Conservation (phyloP, 2,888 invertebrate genomes). For the Cerceris ruficornis region DNA sequence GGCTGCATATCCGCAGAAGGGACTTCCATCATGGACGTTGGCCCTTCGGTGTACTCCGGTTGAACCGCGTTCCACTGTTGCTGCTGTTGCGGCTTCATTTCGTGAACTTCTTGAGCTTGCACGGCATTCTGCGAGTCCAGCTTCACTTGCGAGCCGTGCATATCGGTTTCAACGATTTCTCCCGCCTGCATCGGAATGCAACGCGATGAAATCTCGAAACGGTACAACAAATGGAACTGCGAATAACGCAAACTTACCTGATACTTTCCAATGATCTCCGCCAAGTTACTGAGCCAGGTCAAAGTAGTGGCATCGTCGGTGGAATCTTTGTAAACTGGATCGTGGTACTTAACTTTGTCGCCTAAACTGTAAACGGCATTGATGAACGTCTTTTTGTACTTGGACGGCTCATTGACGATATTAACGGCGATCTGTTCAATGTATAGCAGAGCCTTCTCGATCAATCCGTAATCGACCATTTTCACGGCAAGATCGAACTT, state of each 20-base stretch:
- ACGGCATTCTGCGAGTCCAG: slow-evolving; percentile 20
- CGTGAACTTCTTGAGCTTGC: slow-evolving; percentile 50
- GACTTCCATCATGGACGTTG: slow-evolving; percentile 72
- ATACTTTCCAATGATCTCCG: slow-evolving; percentile 80
- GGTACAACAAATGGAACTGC: too few relatives aligned
- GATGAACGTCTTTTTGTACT: slow-evolving; percentile 83
- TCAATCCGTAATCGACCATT: slow-evolving; percentile 89
- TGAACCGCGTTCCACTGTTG: slow-evolving; percentile 66
- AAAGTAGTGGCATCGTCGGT: slow-evolving; percentile 83
- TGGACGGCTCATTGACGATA: slow-evolving; percentile 84
- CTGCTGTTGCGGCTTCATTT: slow-evolving; percentile 57
- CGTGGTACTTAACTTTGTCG: slow-evolving; percentile 87
- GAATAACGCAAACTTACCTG: slow-evolving; percentile 73
- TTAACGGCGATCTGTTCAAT: slow-evolving; percentile 90
- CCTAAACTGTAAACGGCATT: slow-evolving; percentile 83
- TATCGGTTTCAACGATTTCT: slow-evolving; percentile 74
- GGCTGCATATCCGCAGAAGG: slow-evolving; percentile 64
- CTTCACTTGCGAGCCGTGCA: slow-evolving; percentile 45
- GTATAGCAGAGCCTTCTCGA: slow-evolving; percentile 92
- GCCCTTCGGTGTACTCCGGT: slow-evolving; percentile 68
- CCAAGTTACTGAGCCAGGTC: slow-evolving; percentile 84
- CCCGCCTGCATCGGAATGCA: slow-evolving; percentile 70
- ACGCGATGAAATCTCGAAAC: too few relatives aligned
- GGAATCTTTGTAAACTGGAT: slow-evolving; percentile 84
- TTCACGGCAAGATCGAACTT: slow-evolving; percentile 92